These are phyloP conservation scores for Antrozous pallidus DNA, from an alignment of 2,797 vertebrate species.

Conservation along the genomic window DNA sequence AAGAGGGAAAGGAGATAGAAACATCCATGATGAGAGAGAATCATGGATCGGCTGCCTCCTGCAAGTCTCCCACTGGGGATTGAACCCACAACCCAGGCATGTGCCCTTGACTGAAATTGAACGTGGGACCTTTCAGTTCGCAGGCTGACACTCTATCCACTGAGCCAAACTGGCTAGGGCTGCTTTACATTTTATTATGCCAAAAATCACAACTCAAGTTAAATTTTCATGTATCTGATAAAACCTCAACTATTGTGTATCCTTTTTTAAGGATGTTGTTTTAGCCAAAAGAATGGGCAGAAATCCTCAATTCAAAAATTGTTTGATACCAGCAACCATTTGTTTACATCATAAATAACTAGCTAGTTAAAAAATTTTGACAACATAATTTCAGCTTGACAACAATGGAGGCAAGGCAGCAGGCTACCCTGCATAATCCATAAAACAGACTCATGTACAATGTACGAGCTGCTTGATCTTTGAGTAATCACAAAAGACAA, in stretches of 20 bases:
- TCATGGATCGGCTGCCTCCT: no score
- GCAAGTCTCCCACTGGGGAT: no score
- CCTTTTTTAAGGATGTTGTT: not conserved
- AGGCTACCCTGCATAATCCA: not conserved
- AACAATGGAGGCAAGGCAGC: slow-evolving; percentile 16
- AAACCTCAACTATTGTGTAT: not conserved
- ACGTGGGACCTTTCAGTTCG: no score
- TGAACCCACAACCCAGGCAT: no score
- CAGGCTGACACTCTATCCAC: no score
- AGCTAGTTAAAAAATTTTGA: not conserved
- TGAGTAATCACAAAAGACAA: slow-evolving; percentile 52
- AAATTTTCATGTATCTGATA: slow-evolving; percentile 11
- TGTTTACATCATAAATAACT: slow-evolving; percentile 34
- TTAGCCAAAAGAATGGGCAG: not conserved
- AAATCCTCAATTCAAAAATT: slow-evolving; percentile 17
- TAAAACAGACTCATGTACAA: not conserved
- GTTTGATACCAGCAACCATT: not conserved
- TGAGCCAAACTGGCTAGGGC: no score
- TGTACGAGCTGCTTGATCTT: slow-evolving; percentile 24
- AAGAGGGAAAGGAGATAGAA: no score
- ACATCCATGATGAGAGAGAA: no score
- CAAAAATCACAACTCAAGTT: slow-evolving; percentile 2
- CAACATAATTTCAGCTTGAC: slow-evolving; percentile 37
- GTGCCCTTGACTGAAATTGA: no score
- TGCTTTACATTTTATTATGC: not conserved